Conservation (phyloP, 2,113 vertebrate species). For the Xenopus tropicalis region UCB_Xtro_10.0 CM004444.2:54227001-54227500, state of each 20-base stretch:
- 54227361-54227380: slow-evolving; percentile 40
- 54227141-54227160: too few species aligned
- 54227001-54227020: too few species aligned
- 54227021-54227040: too few species aligned
- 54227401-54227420: slow-evolving; percentile 20
- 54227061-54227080: too few species aligned
- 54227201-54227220: not conserved
- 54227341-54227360: slow-evolving; percentile 25
- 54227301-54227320: slow-evolving; percentile 39
- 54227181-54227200: not conserved
- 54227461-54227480: slow-evolving; percentile 22
- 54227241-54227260: slow-evolving; percentile 22
- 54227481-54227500: not conserved
- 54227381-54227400: slow-evolving; percentile 27
- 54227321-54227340: slow-evolving; percentile 29
- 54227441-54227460: slow-evolving; percentile 29
- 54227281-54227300: slow-evolving; percentile 18
- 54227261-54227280: slow-evolving; percentile 10
- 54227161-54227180: too few species aligned
- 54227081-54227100: too few species aligned
- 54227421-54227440: slow-evolving; percentile 29
- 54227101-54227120: too few species aligned
- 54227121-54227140: too few species aligned
- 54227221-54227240: slow-evolving; percentile 1
- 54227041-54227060: too few species aligned